Percentiles rank a stretch among this genome's conserved stretches.
Conservation (phyloP, 2,888 invertebrate genomes). For the Lasioglossum figueresi region DNA sequence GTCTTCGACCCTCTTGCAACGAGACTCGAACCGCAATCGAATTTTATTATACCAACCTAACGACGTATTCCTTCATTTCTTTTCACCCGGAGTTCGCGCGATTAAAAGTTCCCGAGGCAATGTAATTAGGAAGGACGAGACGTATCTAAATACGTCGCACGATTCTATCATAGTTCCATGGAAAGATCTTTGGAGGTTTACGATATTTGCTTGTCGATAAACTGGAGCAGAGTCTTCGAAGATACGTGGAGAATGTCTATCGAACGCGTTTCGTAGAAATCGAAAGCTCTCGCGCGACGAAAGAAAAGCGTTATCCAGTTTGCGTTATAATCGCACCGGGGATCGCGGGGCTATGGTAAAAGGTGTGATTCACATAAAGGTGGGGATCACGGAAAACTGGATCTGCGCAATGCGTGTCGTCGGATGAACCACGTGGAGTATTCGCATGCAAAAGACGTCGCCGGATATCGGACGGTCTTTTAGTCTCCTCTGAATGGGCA, state of each 20-base stretch:
- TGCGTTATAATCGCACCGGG: conserved; percentile 29
- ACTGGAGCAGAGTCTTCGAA: neutral
- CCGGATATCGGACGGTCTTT: conserved; percentile 65
- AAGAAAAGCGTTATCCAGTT: conserved; percentile 2
- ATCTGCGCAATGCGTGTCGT: conserved; percentile 80
- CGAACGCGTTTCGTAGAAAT: neutral
- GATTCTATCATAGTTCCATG: neutral
- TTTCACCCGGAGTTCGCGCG: neutral
- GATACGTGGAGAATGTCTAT: neutral
- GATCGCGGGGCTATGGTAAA: conserved; percentile 64
- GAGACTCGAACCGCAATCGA: conserved; percentile 20
- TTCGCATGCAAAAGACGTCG: conserved; percentile 81
- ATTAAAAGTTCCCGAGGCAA: neutral
- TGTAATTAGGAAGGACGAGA: neutral
- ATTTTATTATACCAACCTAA: neutral
- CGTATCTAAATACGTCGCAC: neutral
- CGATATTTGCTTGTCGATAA: neutral
- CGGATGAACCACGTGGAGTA: conserved; percentile 80
- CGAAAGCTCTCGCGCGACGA: neutral
- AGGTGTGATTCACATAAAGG: conserved; percentile 70
- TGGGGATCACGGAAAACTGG: conserved; percentile 72
- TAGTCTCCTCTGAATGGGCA: conserved; percentile 71
- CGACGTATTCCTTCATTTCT: neutral
- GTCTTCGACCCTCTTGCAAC: conserved; percentile 19
- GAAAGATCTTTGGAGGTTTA: neutral